Base-by-base conservation (phyloP, 2,888 invertebrate species). In the Rhimphoctona megacephalus region DNA sequence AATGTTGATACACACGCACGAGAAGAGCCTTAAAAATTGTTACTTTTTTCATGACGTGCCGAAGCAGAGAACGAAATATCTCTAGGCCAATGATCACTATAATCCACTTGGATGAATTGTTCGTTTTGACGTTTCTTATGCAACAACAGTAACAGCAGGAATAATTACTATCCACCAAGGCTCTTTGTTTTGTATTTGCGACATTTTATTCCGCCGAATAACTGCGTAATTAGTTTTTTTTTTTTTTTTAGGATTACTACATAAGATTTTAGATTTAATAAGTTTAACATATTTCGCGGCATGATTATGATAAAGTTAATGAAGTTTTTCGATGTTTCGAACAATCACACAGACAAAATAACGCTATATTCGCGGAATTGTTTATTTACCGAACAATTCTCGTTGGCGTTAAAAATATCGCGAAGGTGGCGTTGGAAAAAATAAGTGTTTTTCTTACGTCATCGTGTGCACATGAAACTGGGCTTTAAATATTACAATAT, bases 401-500 rank as follows among this genome's bases (percentile, higher is more conserved):
- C 17, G 6, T 5, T 17, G 1, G 30, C 30, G 39, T 39, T 39
- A 25, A 61, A 25, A 61, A 17, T 61, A 30, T 30, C 6, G 61
- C 61, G 25, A 14, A 57, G 57, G 3, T 11, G 30, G 11, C 0
- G 30, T 30, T 61, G 61, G 17, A 30, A 17, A 30, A 30, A 14
- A 30, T 30, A 17, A 61, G 30, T 30, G 61, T 61, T 61, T 61
- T 61, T 30, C 61, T 61, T 61, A 30, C 61, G 61, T 61, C 61
- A 61, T 61, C 61, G 30, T 61, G 61, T 17, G 30, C 61, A 61
- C 61, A 17, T 61, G 61, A 17, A 30, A 30, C 61, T 61, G 61
- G 61, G 61, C 61, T 61, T 61, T 61, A 61, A 61, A 61, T 61
- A 61, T 30, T 61, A 61, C 61, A 61, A 61, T 61, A 61, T 30